These are phyloP conservation scores for Eupithecia inturbata DNA, from an alignment of 2,888 invertebrate species.

Conservation along the genomic window DNA sequence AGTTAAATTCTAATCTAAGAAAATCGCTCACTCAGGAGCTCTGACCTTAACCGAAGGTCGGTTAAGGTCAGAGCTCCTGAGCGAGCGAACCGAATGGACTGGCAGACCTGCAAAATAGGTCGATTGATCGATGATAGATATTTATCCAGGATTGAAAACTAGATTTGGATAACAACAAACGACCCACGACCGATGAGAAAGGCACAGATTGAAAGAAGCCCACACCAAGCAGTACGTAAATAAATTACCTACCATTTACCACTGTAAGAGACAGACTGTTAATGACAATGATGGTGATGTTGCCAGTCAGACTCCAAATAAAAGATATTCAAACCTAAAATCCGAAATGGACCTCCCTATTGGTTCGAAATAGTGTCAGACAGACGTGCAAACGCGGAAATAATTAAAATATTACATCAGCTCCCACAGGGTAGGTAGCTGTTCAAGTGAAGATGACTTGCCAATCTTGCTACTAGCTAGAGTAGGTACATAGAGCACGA, in stretches of 20 bases:
- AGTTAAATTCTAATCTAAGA: not conserved
- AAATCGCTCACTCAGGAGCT: no score
- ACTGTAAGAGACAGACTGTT: not conserved
- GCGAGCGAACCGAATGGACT: not conserved
- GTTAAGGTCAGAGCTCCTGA: no score
- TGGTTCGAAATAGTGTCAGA: constrained; percentile 68
- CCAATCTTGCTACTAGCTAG: not conserved
- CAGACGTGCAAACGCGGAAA: constrained; percentile 66
- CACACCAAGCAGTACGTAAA: not conserved
- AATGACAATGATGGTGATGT: not conserved
- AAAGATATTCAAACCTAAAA: no score
- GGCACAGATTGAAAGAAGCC: not conserved
- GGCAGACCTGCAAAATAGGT: not conserved
- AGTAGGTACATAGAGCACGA: not conserved
- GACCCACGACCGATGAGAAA: not conserved
- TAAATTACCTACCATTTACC: not conserved
- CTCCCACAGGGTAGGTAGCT: constrained; percentile 38
- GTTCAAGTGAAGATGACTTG: not conserved
- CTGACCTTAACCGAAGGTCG: no score
- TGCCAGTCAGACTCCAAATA: no score
- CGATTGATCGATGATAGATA: no score
- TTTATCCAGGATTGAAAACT: no score
- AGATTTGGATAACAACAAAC: no score
- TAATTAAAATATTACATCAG: constrained; percentile 68
- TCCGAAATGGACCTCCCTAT: constrained; percentile 41